Base-by-base conservation (phyloP, 2,113 vertebrate genomes). In the Echinops telfairi region DNA sequence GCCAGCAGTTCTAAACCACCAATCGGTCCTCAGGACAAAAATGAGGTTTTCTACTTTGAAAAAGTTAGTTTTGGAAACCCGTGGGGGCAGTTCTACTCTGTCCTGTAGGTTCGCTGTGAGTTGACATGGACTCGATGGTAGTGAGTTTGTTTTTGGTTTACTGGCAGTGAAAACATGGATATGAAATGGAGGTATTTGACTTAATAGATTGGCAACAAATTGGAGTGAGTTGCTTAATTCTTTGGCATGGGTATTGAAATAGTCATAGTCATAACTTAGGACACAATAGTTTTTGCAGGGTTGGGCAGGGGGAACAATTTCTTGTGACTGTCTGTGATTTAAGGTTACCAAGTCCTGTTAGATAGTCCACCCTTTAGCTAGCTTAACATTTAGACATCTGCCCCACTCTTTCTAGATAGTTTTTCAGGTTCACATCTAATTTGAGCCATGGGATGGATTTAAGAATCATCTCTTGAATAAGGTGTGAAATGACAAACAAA, bases 391-490 rank as follows among this genome's bases (percentile, higher is more conserved):
- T 64, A 83, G 86, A 10, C 71, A 36, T 22, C 60, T 70, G 16
- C 1, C 4, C 3, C 6, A 9, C 40, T 38, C 11, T 1, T 36
- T 36, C 23, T 22, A 19, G 0, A 3, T 64, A 14, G 7, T 78
- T 90, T 86, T 86, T 90, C 43, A 66, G 76, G 16, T 64, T 88
- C 27, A 53, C 38, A 62, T 77, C 70, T 70, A 83, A 62, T 60
- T 53, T 70, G 70, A 82, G 70, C 36, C 78, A 19, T 78, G 47
- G 38, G 31, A 38, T 88, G 47, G 82, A 57, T 94, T 83, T 83
- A 88, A 79, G 81, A 89, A 75, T n/a, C 17, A 40, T 29, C 53
- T 76, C 58, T 91, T 85, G 43, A 77, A 82, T 91, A 70, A 38
- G 25, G 29, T 88, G 79, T 86, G 85, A 57, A 82, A 27, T 64